phyloP scores from a whole-genome alignment of 2,888 invertebrate species.

The Allygus modestus region DNA sequence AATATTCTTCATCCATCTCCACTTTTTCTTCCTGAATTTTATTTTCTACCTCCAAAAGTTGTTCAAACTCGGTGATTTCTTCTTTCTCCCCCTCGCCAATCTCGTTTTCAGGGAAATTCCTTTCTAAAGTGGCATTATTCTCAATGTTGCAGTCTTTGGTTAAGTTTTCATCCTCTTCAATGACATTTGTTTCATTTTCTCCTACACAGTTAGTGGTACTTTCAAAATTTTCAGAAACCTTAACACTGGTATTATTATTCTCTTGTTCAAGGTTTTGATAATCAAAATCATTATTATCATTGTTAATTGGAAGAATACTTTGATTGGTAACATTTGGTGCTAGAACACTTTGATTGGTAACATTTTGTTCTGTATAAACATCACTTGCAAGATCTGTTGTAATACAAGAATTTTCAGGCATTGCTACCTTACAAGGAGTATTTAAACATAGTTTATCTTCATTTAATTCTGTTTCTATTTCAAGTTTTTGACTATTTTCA shows the following conservation, averaged over 20 bases:
- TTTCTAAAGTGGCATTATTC: background rate
- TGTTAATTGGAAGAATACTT: no score
- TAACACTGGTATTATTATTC: no score
- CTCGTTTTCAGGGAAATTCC: background rate
- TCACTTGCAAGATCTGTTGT: background rate
- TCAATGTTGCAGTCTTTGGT: background rate
- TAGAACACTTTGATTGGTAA: no score
- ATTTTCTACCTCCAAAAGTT: background rate
- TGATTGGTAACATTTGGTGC: no score
- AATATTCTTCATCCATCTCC: conserved; percentile 22
- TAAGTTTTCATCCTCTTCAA: background rate
- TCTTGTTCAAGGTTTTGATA: no score
- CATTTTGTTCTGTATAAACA: no score
- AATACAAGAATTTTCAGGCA: background rate
- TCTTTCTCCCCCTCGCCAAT: background rate
- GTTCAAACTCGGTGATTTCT: background rate
- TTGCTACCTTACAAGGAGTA: background rate
- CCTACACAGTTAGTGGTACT: no score
- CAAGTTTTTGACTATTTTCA: background rate
- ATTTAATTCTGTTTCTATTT: background rate
- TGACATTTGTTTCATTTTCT: no score
- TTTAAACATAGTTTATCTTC: background rate
- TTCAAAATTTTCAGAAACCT: no score
- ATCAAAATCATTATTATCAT: no score
- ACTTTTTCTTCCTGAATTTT: background rate